Conservation (phyloP, 2,797 vertebrate genomes). For the Bryconaethiops microstoma region DNA sequence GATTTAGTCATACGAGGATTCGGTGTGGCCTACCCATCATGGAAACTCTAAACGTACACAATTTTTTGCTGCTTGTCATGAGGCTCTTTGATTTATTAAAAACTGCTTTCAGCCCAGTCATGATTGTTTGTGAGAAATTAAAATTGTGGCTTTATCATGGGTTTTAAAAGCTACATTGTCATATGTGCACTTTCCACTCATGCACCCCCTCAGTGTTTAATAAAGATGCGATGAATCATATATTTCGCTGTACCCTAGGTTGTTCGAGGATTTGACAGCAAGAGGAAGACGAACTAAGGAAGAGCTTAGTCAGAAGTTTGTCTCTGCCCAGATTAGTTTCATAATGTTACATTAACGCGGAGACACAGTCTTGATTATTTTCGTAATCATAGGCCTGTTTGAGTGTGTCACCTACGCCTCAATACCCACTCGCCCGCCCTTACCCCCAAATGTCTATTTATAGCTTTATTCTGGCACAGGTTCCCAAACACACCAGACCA, state of each 20-base stretch:
- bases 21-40: neutral
- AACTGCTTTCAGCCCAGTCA: neutral
- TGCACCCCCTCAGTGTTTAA: slow-evolving; percentile 23
- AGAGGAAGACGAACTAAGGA: neutral
- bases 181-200: neutral
- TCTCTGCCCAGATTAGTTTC: neutral
- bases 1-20: slow-evolving; percentile 45
- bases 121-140: neutral
- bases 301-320: slow-evolving; percentile 1
- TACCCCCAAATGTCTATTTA: neutral
- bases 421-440: neutral
- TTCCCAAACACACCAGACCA: no score
- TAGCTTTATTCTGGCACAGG: no score
- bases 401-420: neutral
- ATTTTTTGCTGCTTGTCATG: neutral
- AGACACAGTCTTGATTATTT: neutral
- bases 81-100: neutral
- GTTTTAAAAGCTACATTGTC: neutral
- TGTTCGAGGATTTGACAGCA: neutral
- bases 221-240: slow-evolving; percentile 27
- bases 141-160: neutral
- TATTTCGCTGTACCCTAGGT: neutral
- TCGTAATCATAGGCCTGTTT: neutral
- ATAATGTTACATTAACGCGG: neutral
- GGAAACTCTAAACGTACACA: neutral